Percentiles rank a stretch among this genome's conserved stretches.
Evolutionary conservation across 2,113 vertebrate species (phyloP).

Genomic region (Sterrhoptilus dennistouni): DNA sequence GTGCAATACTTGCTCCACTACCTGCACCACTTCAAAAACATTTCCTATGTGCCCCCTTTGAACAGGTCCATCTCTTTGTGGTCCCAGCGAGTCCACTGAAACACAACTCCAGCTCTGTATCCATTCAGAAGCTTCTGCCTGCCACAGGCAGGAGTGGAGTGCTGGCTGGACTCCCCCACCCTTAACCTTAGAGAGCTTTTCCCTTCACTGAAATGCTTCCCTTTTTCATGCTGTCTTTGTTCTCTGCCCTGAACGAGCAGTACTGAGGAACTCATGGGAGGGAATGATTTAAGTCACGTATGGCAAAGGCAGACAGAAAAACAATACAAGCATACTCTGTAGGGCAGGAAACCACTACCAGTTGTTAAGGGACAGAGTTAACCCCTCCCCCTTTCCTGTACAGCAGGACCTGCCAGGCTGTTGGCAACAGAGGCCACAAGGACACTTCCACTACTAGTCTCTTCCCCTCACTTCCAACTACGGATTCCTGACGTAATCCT

Average conservation of each 20-base stretch:
- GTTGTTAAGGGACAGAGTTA: not conserved
- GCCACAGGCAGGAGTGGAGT: not conserved
- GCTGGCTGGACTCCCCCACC: accelerated
- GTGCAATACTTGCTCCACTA: not conserved
- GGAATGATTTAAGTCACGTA: not conserved
- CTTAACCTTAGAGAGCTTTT: not conserved
- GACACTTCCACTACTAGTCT: not conserved
- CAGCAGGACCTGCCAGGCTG: not conserved
- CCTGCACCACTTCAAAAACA: not conserved
- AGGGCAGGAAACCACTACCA: not conserved
- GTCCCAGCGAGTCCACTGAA: not conserved
- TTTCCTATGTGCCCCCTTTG: not conserved
- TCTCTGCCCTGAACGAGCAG: not conserved
- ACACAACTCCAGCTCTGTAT: not conserved
- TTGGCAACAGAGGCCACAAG: not conserved
- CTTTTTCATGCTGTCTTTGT: not conserved
- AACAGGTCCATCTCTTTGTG: not conserved
- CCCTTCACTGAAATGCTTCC: not conserved
- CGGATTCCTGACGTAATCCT: not conserved
- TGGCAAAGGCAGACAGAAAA: not conserved
- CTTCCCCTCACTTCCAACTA: not conserved
- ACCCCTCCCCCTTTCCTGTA: not conserved
- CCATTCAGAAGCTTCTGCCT: not conserved
- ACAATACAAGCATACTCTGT: not conserved
- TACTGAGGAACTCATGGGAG: not conserved